Evolutionary conservation across 2,888 invertebrate species (phyloP).

Genomic region (Lasioglossum pauxillum): DNA sequence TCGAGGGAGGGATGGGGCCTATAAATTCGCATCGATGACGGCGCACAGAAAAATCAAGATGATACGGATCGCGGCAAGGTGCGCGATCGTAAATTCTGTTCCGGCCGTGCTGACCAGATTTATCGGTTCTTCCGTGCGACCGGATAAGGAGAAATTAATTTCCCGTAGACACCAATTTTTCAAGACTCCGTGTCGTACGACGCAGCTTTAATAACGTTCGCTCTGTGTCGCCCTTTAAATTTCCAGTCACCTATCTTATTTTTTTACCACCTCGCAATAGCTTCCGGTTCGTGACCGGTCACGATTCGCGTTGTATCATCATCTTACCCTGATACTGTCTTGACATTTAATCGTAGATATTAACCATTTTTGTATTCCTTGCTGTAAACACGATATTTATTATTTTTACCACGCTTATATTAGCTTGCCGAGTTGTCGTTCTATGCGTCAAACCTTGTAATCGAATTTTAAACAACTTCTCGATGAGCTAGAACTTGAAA

Average conservation of each 20-base stretch:
- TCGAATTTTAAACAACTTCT: too few relatives aligned
- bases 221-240: slow-evolving; percentile 35
- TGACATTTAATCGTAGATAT: background rate
- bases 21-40: slow-evolving; percentile 67
- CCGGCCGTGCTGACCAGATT: slow-evolving; percentile 65
- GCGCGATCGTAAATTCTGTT: slow-evolving; percentile 65
- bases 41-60: slow-evolving; percentile 60
- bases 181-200: slow-evolving; percentile 48
- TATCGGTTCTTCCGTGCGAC: slow-evolving; percentile 65
- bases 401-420: too few relatives aligned
- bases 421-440: too few relatives aligned
- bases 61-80: slow-evolving; percentile 56
- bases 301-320: background rate
- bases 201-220: slow-evolving; percentile 57
- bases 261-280: background rate
- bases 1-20: background rate
- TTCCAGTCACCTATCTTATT: background rate
- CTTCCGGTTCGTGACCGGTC: background rate
- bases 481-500: too few relatives aligned
- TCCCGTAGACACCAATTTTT: slow-evolving; percentile 71
- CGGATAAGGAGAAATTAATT: slow-evolving; percentile 75
- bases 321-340: background rate
- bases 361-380: background rate
- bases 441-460: too few relatives aligned
- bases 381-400: too few relatives aligned